Percentiles rank a stretch among this genome's conserved stretches.
phyloP scores from a whole-genome alignment of 2,113 vertebrate species.

The Tauraco erythrolophus region DNA sequence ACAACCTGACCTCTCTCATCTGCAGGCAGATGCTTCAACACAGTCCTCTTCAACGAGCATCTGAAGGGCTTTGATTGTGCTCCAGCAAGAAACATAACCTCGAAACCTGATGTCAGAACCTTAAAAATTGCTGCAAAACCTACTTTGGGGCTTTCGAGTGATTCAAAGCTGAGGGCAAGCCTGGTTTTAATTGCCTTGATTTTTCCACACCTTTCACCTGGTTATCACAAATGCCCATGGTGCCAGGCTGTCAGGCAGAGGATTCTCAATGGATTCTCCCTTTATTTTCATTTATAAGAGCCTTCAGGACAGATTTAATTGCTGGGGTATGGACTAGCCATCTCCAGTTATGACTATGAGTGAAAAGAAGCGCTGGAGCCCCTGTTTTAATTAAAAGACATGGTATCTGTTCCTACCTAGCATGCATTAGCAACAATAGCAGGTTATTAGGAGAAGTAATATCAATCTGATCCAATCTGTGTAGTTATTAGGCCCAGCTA shows the following conservation, averaged over 20 bases:
- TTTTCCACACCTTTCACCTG: background rate
- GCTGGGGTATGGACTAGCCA: background rate
- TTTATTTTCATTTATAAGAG: background rate
- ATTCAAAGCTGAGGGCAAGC: background rate
- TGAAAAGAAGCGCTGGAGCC: background rate
- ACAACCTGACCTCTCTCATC: background rate
- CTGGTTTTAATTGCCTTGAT: background rate
- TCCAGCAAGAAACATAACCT: background rate
- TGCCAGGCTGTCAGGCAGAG: background rate
- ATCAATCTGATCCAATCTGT: background rate
- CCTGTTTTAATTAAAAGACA: conserved; percentile 52
- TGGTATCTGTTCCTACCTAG: background rate
- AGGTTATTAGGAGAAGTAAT: conserved; percentile 26
- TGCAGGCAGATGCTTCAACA: background rate
- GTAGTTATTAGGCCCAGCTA: conserved; percentile 43
- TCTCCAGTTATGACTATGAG: background rate
- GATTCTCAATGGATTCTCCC: background rate
- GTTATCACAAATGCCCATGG: background rate
- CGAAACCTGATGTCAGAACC: background rate
- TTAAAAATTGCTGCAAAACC: background rate
- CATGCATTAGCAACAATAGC: background rate
- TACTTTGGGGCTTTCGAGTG: background rate
- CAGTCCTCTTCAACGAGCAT: background rate
- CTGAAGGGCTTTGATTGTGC: background rate
- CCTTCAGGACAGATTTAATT: background rate